phyloP scores from a whole-genome alignment of 2,888 invertebrate genomes.

The Prosapia bicincta region DNA sequence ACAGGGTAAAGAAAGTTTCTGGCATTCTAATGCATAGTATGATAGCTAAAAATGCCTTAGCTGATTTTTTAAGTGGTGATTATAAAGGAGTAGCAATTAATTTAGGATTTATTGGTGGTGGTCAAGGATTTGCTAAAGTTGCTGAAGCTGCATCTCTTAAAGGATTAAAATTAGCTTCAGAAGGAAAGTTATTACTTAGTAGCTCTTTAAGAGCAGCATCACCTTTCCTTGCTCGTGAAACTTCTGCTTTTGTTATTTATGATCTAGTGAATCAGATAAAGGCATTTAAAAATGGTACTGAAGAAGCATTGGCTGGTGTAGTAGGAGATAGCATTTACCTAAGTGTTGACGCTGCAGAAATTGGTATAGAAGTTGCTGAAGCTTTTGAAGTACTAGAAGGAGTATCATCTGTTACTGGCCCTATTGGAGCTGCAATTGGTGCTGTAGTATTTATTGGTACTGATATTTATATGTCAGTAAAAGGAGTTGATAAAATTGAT shows the following conservation, averaged over 20 bases:
- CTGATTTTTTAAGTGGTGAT: background rate
- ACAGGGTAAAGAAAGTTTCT: constrained; percentile 25
- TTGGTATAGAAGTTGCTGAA: constrained; percentile 26
- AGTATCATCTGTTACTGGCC: constrained; percentile 28
- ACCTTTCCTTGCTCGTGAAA: background rate
- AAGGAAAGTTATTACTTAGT: constrained; percentile 6
- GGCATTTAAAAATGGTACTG: background rate
- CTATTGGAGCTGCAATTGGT: constrained; percentile 27
- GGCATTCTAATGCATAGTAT: constrained; percentile 19
- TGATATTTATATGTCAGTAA: constrained; percentile 25
- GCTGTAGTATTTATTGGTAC: constrained; percentile 28
- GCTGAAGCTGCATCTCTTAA: background rate
- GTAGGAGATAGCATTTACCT: constrained; percentile 10
- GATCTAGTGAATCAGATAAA: constrained; percentile 4
- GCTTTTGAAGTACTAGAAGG: constrained; percentile 23
- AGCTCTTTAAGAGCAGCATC: constrained; percentile 4
- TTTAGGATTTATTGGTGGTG: constrained; percentile 1
- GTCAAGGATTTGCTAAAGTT: constrained; percentile 10
- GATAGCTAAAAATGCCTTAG: constrained; percentile 5
- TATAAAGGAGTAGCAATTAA: constrained; percentile 5
- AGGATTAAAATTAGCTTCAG: constrained; percentile 7
- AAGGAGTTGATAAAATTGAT: constrained; percentile 23
- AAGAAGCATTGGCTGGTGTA: constrained; percentile 1
- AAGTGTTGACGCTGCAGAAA: constrained; percentile 20
- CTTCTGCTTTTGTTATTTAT: background rate